A percentile compares a stretch with the other conserved stretches of the same genome.
These are phyloP conservation scores for Pseudolaguvia tuberculata DNA, from an alignment of 2,113 vertebrate genomes.

Conservation along the genomic window DNA sequence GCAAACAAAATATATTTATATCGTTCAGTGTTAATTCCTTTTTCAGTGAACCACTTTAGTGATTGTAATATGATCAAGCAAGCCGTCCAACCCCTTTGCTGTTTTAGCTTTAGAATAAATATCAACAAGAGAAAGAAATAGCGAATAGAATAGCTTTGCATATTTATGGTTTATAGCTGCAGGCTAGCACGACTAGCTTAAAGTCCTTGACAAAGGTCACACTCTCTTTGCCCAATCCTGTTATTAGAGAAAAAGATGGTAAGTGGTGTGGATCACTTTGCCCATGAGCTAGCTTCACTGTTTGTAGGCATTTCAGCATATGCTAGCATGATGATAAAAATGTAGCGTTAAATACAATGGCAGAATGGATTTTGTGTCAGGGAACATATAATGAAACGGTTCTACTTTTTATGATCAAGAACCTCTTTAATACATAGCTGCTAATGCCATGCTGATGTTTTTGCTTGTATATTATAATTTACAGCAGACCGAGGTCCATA, in stretches of 20 bases:
- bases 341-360: slow-evolving; percentile 86
- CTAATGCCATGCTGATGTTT: slow-evolving; percentile 83
- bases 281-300: slow-evolving; percentile 91
- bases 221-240: slow-evolving; percentile 78
- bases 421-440: slow-evolving; percentile 85
- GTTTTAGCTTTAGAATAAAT: slow-evolving; percentile 57
- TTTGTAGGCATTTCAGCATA: slow-evolving; percentile 88
- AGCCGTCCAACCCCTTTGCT: slow-evolving; percentile 62
- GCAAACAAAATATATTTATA: no score
- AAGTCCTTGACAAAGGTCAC: slow-evolving; percentile 95
- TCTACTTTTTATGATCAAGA: slow-evolving; percentile 58
- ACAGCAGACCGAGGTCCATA: slow-evolving; percentile 68
- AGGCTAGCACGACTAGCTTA: slow-evolving; percentile 53
- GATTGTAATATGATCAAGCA: slow-evolving; percentile 45
- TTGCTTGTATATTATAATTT: slow-evolving; percentile 84
- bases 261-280: slow-evolving; percentile 78
- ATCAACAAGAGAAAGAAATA: neutral
- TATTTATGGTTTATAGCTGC: slow-evolving; percentile 69
- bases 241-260: slow-evolving; percentile 82
- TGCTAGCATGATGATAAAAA: slow-evolving; percentile 91
- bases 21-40: neutral
- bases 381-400: slow-evolving; percentile 79
- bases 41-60: neutral
- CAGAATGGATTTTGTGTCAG: slow-evolving; percentile 90
- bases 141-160: slow-evolving; percentile 65